Conservation (phyloP, 2,888 invertebrate genomes). For the Creontiades dilutus region DNA sequence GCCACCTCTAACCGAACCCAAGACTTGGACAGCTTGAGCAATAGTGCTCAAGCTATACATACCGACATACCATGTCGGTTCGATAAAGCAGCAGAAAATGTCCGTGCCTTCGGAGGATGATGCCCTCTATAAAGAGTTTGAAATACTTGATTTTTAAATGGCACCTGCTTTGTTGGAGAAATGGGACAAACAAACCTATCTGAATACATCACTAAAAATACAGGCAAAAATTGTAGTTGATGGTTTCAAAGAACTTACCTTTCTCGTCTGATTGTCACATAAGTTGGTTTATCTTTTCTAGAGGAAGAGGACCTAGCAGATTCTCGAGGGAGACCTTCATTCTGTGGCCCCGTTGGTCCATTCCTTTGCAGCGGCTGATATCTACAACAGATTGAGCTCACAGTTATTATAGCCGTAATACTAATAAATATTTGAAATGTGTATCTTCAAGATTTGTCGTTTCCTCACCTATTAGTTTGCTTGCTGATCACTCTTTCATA, state of each 20-base stretch:
- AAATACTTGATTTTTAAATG: too few relatives aligned
- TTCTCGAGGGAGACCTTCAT: slow-evolving; percentile 79
- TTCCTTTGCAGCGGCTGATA: slow-evolving; percentile 79
- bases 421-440: neutral
- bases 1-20: too few relatives aligned
- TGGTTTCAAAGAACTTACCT: slow-evolving; percentile 76
- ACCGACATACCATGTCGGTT: too few relatives aligned
- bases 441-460: neutral
- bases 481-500: slow-evolving; percentile 85
- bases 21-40: too few relatives aligned
- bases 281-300: slow-evolving; percentile 81
- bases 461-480: slow-evolving; percentile 53
- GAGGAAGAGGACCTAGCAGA: slow-evolving; percentile 77
- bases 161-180: too few relatives aligned
- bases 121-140: too few relatives aligned
- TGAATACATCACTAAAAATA: too few relatives aligned
- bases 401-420: neutral
- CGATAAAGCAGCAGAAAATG: too few relatives aligned
- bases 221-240: too few relatives aligned
- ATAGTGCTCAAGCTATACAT: too few relatives aligned
- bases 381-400: slow-evolving; percentile 67
- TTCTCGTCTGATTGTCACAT: slow-evolving; percentile 86
- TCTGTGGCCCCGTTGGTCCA: slow-evolving; percentile 82
- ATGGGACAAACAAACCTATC: too few relatives aligned
- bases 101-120: too few relatives aligned